Conservation (phyloP, 2,888 invertebrate genomes). For the Callimorpha dominula region DNA sequence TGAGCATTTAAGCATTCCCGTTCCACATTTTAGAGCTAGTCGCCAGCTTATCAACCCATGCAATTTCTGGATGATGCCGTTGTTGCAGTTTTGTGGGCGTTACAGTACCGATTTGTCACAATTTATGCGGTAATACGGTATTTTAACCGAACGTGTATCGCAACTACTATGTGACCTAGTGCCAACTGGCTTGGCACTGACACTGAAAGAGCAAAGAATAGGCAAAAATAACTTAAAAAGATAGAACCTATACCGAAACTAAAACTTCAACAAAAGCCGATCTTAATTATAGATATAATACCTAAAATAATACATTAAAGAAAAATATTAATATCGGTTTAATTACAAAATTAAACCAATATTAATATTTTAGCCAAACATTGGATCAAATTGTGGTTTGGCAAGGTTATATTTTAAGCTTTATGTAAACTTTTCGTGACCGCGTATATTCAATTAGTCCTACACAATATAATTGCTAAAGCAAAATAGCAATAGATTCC, state of each 20-base stretch:
- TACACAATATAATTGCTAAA: no score
- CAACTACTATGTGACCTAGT: conserved; percentile 10
- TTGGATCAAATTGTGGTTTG: conserved; percentile 12
- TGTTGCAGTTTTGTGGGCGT: conserved; percentile 39
- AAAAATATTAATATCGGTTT: not conserved
- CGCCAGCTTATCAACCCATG: conserved; percentile 19
- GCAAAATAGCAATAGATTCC: not conserved
- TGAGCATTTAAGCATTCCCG: not conserved
- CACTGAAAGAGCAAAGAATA: not conserved
- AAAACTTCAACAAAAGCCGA: no score
- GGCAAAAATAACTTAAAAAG: not conserved
- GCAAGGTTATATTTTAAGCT: not conserved
- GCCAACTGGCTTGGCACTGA: conserved; percentile 45
- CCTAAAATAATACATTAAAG: no score
- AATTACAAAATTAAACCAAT: not conserved
- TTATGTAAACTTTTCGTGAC: not conserved
- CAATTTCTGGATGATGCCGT: conserved; percentile 15
- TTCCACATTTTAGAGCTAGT: not conserved
- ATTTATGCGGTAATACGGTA: conserved; percentile 26
- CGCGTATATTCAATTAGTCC: not conserved
- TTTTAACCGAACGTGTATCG: conserved; percentile 41
- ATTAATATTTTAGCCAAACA: conserved; percentile 3
- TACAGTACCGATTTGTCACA: conserved; percentile 34
- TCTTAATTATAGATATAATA: no score
- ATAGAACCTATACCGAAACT: not conserved